These are phyloP conservation scores for Salticus scenicus DNA, from an alignment of 2,888 invertebrate species.

Conservation along the genomic window DNA sequence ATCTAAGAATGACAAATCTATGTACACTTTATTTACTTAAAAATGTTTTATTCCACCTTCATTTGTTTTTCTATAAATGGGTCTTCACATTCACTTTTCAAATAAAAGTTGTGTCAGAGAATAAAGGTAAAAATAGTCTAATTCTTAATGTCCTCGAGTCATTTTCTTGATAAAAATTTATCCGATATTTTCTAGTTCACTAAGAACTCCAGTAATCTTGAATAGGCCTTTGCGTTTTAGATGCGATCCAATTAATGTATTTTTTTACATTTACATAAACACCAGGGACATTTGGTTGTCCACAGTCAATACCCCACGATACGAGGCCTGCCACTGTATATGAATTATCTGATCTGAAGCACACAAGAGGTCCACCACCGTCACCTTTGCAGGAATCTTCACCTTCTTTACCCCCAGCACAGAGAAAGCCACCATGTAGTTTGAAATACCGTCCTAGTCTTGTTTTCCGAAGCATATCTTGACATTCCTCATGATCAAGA, in stretches of 20 bases:
- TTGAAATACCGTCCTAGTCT: slow-evolving; percentile 87
- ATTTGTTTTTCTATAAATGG: too few species aligned
- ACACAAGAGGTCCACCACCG: slow-evolving; percentile 93
- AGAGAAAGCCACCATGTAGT: slow-evolving; percentile 84
- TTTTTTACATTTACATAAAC: slow-evolving; percentile 86
- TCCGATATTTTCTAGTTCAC: too few species aligned
- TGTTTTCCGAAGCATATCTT: slow-evolving; percentile 86
- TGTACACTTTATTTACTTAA: too few species aligned
- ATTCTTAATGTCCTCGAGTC: too few species aligned
- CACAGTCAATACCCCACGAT: slow-evolving; percentile 95
- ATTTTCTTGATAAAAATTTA: too few species aligned
- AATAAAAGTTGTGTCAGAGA: too few species aligned
- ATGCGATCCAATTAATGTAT: slow-evolving; percentile 86
- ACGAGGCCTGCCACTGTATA: slow-evolving; percentile 89
- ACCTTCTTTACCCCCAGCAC: slow-evolving; percentile 88
- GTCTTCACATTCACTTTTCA: too few species aligned
- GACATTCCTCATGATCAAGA: slow-evolving; percentile 82
- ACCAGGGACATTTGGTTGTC: slow-evolving; percentile 82
- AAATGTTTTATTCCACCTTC: too few species aligned
- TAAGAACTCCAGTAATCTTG: slow-evolving; percentile 39
- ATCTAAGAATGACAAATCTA: too few species aligned
- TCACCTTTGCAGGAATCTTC: slow-evolving; percentile 96
- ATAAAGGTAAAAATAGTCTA: too few species aligned
- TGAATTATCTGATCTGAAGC: slow-evolving; percentile 89
- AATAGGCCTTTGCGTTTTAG: slow-evolving; percentile 28